Evolutionary conservation across 2,797 vertebrate species (phyloP).

Genomic region (Tadarida brasiliensis): DNA sequence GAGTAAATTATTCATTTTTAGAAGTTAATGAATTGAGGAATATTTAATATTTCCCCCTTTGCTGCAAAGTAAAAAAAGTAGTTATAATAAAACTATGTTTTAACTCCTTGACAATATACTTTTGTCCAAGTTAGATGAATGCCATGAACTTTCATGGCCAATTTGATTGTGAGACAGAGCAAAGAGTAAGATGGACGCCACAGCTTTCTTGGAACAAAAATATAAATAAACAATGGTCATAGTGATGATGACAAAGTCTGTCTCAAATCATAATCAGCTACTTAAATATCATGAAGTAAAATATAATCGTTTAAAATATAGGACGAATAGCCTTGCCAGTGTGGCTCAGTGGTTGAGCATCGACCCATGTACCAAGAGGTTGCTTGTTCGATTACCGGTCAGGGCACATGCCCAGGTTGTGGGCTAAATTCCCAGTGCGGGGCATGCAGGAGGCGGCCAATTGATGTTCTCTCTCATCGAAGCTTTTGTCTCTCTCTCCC

Average conservation of each 20-base stretch:
- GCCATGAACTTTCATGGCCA: not conserved
- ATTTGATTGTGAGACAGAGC: not conserved
- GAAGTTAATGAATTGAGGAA: not conserved
- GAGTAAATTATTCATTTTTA: not conserved
- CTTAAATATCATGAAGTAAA: slow-evolving; percentile 38
- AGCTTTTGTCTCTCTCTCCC: too few relatives aligned
- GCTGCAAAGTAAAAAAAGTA: slow-evolving; percentile 3
- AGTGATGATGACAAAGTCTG: not conserved
- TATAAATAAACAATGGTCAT: not conserved
- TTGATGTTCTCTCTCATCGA: too few relatives aligned
- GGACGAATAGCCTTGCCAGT: not conserved
- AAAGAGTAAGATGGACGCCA: not conserved
- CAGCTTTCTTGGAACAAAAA: not conserved
- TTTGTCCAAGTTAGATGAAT: not conserved
- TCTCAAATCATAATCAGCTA: not conserved
- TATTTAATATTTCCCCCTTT: not conserved
- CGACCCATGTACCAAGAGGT: too few relatives aligned
- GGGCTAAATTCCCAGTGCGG: too few relatives aligned
- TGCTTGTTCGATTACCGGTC: too few relatives aligned
- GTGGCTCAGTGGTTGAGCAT: too few relatives aligned
- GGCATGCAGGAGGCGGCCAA: too few relatives aligned
- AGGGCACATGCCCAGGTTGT: too few relatives aligned
- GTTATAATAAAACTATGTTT: not conserved
- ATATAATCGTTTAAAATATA: not conserved
- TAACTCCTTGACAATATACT: not conserved